Percentiles rank a stretch among this genome's conserved stretches.
phyloP scores from a whole-genome alignment of 2,888 invertebrate genomes.

The Leptinotarsa haldemani region DNA sequence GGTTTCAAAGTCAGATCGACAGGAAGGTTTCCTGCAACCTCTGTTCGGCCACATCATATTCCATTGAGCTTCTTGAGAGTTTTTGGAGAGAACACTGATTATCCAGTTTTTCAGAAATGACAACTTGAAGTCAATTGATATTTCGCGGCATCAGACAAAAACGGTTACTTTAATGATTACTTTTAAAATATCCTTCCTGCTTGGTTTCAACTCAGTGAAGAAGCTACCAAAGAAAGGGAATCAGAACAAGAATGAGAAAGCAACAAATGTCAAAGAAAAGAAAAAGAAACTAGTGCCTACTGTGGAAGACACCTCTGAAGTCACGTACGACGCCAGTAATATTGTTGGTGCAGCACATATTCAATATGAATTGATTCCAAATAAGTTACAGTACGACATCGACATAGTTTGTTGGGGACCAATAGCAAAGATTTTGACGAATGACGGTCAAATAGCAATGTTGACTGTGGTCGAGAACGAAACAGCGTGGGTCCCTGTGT shows the following conservation, averaged over 20 bases:
- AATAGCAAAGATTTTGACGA: slow-evolving; percentile 46
- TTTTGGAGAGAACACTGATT: too few relatives aligned
- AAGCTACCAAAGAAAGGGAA: slow-evolving; percentile 25
- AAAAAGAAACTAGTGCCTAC: slow-evolving; percentile 17
- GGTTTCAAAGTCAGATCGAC: too few relatives aligned
- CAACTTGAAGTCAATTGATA: background rate
- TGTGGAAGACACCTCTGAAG: slow-evolving; percentile 24
- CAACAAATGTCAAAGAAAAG: slow-evolving; percentile 21
- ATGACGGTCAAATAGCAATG: slow-evolving; percentile 42
- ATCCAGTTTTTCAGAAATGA: too few relatives aligned
- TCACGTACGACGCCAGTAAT: slow-evolving; percentile 43
- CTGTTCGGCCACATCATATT: too few relatives aligned
- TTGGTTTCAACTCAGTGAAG: slow-evolving; percentile 39
- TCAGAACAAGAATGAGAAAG: slow-evolving; percentile 27
- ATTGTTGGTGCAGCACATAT: slow-evolving; percentile 43
- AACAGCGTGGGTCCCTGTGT: slow-evolving; percentile 50
- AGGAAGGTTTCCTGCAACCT: too few relatives aligned
- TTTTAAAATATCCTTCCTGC: slow-evolving; percentile 45
- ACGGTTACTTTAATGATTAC: slow-evolving; percentile 36
- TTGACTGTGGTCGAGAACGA: slow-evolving; percentile 46
- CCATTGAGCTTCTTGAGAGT: too few relatives aligned
- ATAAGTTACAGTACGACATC: slow-evolving; percentile 48
- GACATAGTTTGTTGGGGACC: slow-evolving; percentile 53
- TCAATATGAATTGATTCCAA: slow-evolving; percentile 51
- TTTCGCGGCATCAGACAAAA: background rate